Evolutionary conservation across 2,888 invertebrate genomes (phyloP), one percentile per base, ranked within the genome.

Genomic region (Synergus umbraculus): DNA sequence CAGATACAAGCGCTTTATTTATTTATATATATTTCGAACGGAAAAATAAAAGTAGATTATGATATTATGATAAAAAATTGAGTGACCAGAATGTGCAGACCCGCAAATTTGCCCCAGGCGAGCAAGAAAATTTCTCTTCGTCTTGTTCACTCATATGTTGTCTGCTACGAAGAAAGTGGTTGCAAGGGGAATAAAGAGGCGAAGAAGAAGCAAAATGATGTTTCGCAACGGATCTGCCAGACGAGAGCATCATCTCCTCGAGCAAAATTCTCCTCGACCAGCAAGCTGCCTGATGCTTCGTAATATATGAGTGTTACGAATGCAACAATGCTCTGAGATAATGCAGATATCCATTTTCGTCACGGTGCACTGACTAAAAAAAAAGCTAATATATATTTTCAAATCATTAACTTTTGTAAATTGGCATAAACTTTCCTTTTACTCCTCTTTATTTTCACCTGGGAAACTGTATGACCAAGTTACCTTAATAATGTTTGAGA

Each of bases 101-200:
- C n/a, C 7, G 54, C 0, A 54, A 54, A 54, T 44, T 41, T 41
- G 67, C 58, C 78, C 5, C 15, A 67, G 76, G 60, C 76, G 76
- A 67, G 69, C 43, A 63, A 79, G 76, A 60, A 77, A 22, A 79
- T 76, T 79, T 78, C 73, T 79, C 22, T 63, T 76, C 65, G 41
- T 79, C 66, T 73, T 63, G 44, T 63, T 54, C 8, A 44, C 44
- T 44, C n/a, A 64, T 64, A 10, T 37, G 44, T 44, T 44, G n/a
- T n/a, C n/a, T 54, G 54, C n/a, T 54, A 54, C 8, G 54, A 54
- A 54, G 54, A 18, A 54, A 18, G 54, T 54, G 54, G 54, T n/a
- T 54, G n/a, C n/a, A n/a, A 54, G 54, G 54, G 22, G 13, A 60
- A 66, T 41, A 54, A 37, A n/a, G 69, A 46, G 64, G 18, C 81